These are phyloP conservation scores for Nixonia krombeini DNA, from an alignment of 1,140 invertebrate genomes.

Conservation along the genomic window DNA sequence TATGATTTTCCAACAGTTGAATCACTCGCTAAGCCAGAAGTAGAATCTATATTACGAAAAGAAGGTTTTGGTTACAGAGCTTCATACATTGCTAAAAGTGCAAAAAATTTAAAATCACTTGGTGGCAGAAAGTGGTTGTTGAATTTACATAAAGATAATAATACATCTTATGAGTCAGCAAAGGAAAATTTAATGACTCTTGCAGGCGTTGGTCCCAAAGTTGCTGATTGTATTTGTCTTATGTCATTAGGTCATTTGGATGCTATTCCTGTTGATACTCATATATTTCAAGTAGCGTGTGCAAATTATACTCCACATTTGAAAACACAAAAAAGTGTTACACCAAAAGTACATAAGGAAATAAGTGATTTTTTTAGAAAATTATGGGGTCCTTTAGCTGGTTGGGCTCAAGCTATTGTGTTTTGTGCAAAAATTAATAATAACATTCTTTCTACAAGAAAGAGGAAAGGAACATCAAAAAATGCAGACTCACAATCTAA, in stretches of 20 bases:
- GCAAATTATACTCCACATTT: constrained; percentile 87
- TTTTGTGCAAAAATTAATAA: constrained; percentile 66
- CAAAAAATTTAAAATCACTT: constrained; percentile 77
- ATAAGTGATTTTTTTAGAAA: constrained; percentile 86
- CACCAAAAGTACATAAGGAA: constrained; percentile 86
- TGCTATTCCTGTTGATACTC: constrained; percentile 95
- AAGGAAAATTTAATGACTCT: constrained; percentile 82
- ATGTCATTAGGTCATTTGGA: constrained; percentile 94
- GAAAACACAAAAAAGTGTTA: constrained; percentile 83
- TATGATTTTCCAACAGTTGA: constrained; percentile 87
- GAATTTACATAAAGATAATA: constrained; percentile 72
- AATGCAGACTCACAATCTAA: not conserved
- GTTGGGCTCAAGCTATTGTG: constrained; percentile 94
- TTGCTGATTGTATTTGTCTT: constrained; percentile 98
- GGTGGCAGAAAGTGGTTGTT: constrained; percentile 83
- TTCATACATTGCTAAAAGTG: constrained; percentile 85
- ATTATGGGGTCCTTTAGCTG: constrained; percentile 89
- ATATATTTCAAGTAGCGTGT: constrained; percentile 93
- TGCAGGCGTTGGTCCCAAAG: constrained; percentile 91
- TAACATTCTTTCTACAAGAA: constrained; percentile 18
- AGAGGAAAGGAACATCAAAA: constrained; percentile 21
- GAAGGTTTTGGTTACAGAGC: constrained; percentile 95
- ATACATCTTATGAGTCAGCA: constrained; percentile 80
- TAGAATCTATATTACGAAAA: constrained; percentile 80
- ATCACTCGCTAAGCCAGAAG: constrained; percentile 73